Evolutionary conservation across 2,113 vertebrate genomes (phyloP).

Genomic region (Stictonetta naevosa): DNA sequence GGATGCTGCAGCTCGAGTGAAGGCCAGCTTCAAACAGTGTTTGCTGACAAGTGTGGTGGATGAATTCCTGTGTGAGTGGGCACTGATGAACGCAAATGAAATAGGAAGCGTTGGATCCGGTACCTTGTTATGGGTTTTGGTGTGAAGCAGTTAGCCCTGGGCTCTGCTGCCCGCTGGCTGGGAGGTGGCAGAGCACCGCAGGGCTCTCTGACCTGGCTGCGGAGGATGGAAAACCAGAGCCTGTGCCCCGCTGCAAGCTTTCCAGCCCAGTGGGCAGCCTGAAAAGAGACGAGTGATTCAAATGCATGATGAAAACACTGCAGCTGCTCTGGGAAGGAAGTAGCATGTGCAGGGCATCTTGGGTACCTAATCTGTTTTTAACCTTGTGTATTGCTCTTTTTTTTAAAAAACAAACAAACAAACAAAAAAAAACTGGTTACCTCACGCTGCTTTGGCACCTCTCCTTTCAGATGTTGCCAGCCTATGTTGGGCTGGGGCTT

Average conservation of each 20-base stretch:
- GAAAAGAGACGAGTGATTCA: background rate
- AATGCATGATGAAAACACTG: background rate
- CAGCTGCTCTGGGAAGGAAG: background rate
- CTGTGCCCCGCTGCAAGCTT: background rate
- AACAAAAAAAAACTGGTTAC: too few species aligned
- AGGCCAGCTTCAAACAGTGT: slow-evolving; percentile 28
- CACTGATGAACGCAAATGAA: slow-evolving; percentile 22
- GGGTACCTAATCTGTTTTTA: background rate
- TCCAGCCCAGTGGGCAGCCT: slow-evolving; percentile 1
- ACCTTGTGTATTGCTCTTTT: background rate
- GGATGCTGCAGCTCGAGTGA: background rate
- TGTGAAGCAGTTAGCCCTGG: slow-evolving; percentile 1
- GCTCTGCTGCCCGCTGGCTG: background rate
- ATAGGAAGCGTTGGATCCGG: background rate
- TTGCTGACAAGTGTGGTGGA: slow-evolving; percentile 26
- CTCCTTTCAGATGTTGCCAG: background rate
- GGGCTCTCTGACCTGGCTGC: background rate
- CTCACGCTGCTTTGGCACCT: background rate
- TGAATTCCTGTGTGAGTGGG: background rate
- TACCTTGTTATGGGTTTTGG: background rate
- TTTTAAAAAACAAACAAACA: too few species aligned
- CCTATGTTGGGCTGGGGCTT: background rate
- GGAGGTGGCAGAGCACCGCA: background rate
- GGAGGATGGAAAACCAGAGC: background rate
- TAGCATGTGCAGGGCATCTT: background rate